phyloP scores from a whole-genome alignment of 2,113 vertebrate genomes.

The Sinocyclocheilus anshuiensis region DNA sequence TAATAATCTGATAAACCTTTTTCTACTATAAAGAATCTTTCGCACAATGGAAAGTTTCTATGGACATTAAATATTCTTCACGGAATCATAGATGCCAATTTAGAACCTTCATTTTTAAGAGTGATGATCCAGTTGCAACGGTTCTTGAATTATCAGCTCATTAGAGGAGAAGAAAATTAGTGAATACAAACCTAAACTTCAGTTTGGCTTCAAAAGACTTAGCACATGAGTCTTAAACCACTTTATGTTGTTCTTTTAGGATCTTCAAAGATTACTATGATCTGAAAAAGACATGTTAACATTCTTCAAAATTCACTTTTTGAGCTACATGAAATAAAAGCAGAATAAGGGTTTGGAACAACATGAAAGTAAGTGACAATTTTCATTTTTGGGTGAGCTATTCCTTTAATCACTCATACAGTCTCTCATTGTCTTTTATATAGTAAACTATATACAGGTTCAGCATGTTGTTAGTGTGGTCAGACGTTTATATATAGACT shows the following conservation, averaged over 20 bases:
- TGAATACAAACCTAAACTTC: neutral
- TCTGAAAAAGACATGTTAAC: neutral
- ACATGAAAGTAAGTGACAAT: neutral
- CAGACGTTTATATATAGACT: conserved; percentile 1
- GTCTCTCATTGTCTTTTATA: neutral
- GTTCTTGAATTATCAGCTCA: neutral
- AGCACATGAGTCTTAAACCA: neutral
- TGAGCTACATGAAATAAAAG: neutral
- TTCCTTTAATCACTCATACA: neutral
- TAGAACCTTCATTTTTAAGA: neutral
- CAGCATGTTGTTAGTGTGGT: conserved; percentile 34
- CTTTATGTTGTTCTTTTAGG: neutral
- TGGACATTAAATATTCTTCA: neutral
- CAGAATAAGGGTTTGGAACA: neutral
- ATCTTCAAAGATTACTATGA: neutral
- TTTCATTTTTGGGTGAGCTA: neutral
- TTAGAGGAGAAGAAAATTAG: neutral
- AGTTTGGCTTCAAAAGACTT: neutral
- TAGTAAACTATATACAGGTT: neutral
- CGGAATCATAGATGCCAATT: neutral
- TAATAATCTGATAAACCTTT: neutral
- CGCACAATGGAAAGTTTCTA: neutral
- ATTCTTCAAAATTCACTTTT: neutral
- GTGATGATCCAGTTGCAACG: neutral
- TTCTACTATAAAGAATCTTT: neutral